Conservation (phyloP, 1,140 invertebrate species). For the Drosophila novamexicana region DNA sequence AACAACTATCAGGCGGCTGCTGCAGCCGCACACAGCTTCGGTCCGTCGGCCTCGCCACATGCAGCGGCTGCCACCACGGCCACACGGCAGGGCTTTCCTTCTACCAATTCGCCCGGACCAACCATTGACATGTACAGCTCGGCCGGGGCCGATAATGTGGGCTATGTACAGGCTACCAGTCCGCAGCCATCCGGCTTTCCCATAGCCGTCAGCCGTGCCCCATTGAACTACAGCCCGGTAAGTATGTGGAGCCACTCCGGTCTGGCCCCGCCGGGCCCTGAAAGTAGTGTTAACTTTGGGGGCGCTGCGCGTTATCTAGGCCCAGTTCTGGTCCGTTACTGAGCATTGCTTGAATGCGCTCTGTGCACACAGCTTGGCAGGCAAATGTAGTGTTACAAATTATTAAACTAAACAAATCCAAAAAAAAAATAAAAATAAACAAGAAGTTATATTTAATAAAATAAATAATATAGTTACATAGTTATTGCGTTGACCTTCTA, state of each 20-base stretch:
- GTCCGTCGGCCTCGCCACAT: slow-evolving; percentile 85
- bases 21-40: slow-evolving; percentile 90
- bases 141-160: slow-evolving; percentile 92
- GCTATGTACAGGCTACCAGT: slow-evolving; percentile 96
- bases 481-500: slow-evolving; percentile 74
- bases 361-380: slow-evolving; percentile 1
- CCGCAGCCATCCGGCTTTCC: slow-evolving; percentile 96
- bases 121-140: slow-evolving; percentile 95
- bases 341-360: slow-evolving; percentile 3
- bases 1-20: slow-evolving; percentile 96
- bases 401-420: slow-evolving; percentile 4
- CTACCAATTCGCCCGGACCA: slow-evolving; percentile 94
- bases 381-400: slow-evolving; percentile 6
- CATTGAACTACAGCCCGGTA: slow-evolving; percentile 95
- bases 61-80: slow-evolving; percentile 88
- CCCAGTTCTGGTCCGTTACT: slow-evolving; percentile 24
- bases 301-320: slow-evolving; percentile 28
- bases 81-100: slow-evolving; percentile 91
- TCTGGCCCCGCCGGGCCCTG: not conserved
- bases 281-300: slow-evolving; percentile 31
- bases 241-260: slow-evolving; percentile 84
- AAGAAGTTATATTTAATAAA: slow-evolving; percentile 2
- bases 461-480: slow-evolving; percentile 40
- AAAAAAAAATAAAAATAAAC: slow-evolving; percentile 18
- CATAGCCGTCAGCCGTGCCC: slow-evolving; percentile 94